Base-by-base conservation (phyloP, 1,140 invertebrate genomes). In the Diachasma alloeum region DNA sequence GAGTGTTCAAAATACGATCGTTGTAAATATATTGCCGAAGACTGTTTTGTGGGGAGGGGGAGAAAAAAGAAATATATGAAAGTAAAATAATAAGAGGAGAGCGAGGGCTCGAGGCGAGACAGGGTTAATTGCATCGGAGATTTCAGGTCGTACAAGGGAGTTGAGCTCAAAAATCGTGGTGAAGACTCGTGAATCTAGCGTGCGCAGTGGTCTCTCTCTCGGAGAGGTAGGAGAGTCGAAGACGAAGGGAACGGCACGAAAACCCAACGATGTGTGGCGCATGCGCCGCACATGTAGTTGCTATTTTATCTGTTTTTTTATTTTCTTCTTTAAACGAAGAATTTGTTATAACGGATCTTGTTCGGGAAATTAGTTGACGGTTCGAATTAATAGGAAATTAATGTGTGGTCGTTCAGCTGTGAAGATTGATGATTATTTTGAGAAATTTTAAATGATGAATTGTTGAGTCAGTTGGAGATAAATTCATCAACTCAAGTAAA, bases 101-200 rank as follows among this genome's bases (percentile, higher is more conserved):
- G 19, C 19, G 48, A 56, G 48, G 19, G 48, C 48, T 56, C n/a
- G 48, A 56, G 72, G 39, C 63, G 63, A 53, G 70, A 72, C 72
- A 68, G 66, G 53, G 77, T 82, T 81, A 82, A 81, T 79, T 78
- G 80, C 74, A 80, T 82, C 78, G 74, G 76, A 78, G 74, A 82
- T 81, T 83, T 82, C 75, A 81, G 77, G 68, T 71, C 68, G 74
- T 48, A 74, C 48, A 56, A 22, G 48, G n/a, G 19, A 22, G n/a
- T 22, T 56, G 72, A 74, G 37, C 48, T 17, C 46, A 72, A 48
- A 59, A 31, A 36, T 67, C 56, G 53, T 67, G 72, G 37, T 39
- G 39, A 37, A 11, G 36, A 37, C 26, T 66, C 37, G 17, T 19
- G 78, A 71, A 70, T 73, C 72, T 73, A 80, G 76, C 78, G 72